Evolutionary conservation across 2,888 invertebrate species (phyloP).

Genomic region (Phrixothrix hirtus): DNA sequence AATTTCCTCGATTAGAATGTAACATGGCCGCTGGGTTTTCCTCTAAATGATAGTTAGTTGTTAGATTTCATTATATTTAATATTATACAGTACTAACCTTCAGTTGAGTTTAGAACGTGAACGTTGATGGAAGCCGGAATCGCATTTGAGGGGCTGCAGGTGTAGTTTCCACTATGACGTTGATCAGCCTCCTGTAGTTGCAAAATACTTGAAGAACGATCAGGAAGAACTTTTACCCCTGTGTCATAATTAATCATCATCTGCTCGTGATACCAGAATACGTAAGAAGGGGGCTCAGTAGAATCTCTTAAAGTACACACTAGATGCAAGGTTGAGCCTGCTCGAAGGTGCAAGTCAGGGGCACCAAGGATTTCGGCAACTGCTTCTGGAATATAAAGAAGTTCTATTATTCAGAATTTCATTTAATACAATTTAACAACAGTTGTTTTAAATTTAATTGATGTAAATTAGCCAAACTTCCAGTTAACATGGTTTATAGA

Average conservation of each 20-base stretch:
- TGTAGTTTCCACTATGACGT: constrained; percentile 69
- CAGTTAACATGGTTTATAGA: no score
- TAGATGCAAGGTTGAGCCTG: constrained; percentile 62
- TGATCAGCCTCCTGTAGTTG: constrained; percentile 65
- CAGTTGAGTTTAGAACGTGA: constrained; percentile 70
- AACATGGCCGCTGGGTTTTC: constrained; percentile 76
- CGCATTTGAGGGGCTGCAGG: constrained; percentile 70
- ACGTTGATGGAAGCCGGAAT: constrained; percentile 67
- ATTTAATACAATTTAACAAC: no score
- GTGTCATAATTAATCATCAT: constrained; percentile 66
- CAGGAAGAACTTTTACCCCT: constrained; percentile 59
- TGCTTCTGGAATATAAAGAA: constrained; percentile 59
- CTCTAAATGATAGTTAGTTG: constrained; percentile 56
- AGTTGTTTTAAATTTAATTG: background rate
- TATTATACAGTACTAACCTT: constrained; percentile 40
- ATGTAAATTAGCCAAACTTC: no score
- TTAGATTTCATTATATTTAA: no score
- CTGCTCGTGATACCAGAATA: constrained; percentile 65
- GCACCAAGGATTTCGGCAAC: constrained; percentile 62
- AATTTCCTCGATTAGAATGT: constrained; percentile 61
- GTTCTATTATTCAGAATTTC: no score
- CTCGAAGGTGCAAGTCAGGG: constrained; percentile 63
- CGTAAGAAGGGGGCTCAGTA: constrained; percentile 62
- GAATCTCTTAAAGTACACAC: constrained; percentile 61
- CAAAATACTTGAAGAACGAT: constrained; percentile 63